Percentiles rank a stretch among this genome's conserved stretches.
Conservation (phyloP, 2,888 invertebrate species). For the Corythucha ciliata region DNA sequence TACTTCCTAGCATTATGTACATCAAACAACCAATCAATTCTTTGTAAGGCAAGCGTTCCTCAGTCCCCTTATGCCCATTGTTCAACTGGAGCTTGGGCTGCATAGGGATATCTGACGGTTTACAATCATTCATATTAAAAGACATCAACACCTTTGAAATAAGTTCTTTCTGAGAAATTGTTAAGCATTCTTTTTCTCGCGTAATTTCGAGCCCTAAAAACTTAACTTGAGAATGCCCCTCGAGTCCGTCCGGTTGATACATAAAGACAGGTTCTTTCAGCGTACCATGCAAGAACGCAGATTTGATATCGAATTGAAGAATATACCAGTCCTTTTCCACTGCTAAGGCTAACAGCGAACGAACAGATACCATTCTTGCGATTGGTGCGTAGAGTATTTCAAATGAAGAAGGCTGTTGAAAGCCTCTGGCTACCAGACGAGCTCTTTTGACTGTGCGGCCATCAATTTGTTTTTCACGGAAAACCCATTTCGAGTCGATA, state of each 20-base stretch:
- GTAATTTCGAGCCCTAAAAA: too few species aligned
- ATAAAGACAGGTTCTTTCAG: slow-evolving; percentile 14
- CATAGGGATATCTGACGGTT: too few species aligned
- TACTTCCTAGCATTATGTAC: too few species aligned
- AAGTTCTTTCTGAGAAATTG: too few species aligned
- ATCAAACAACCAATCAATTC: too few species aligned
- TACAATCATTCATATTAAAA: too few species aligned
- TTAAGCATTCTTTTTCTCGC: too few species aligned
- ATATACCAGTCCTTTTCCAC: slow-evolving; percentile 14
- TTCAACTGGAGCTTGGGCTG: too few species aligned
- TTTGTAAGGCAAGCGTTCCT: too few species aligned
- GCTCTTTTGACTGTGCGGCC: slow-evolving; percentile 13
- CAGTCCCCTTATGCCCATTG: too few species aligned
- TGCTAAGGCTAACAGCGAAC: background rate
- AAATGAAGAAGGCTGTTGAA: slow-evolving; percentile 16
- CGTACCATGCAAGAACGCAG: slow-evolving; percentile 11
- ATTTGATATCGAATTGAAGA: slow-evolving; percentile 14
- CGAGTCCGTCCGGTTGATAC: slow-evolving; percentile 12
- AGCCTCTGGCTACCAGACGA: slow-evolving; percentile 19
- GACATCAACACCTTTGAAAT: too few species aligned
- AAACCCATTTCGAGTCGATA: slow-evolving; percentile 19
- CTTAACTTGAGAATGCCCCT: too few species aligned
- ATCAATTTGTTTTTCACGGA: slow-evolving; percentile 14
- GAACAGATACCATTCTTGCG: background rate
- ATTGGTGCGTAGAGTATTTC: slow-evolving; percentile 16